Conservation (phyloP, 2,113 vertebrate genomes). For the Hymenochirus boettgeri region DNA sequence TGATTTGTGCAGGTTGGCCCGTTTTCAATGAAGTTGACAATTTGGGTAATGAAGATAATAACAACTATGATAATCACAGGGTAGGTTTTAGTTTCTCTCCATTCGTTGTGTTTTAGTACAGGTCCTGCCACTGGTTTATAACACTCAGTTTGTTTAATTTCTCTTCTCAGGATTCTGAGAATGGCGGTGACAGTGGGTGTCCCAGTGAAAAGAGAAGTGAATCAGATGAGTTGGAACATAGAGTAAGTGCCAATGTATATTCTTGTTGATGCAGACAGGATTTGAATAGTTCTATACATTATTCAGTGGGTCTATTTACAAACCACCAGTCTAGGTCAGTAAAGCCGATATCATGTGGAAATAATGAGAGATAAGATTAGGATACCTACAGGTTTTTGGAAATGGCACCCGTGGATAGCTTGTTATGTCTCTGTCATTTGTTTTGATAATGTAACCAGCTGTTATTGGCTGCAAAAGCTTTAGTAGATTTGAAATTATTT, state of each 20-base stretch:
- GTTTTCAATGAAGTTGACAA: slow-evolving; percentile 74
- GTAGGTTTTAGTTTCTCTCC: slow-evolving; percentile 58
- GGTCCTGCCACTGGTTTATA: not conserved
- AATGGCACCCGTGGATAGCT: too few species aligned
- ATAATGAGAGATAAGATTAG: too few species aligned
- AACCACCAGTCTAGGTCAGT: too few species aligned
- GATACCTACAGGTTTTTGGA: too few species aligned
- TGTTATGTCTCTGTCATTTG: too few species aligned
- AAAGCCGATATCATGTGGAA: too few species aligned
- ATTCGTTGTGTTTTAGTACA: not conserved
- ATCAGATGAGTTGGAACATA: slow-evolving; percentile 75
- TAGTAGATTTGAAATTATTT: too few species aligned
- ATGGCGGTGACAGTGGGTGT: slow-evolving; percentile 90
- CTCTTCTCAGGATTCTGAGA: slow-evolving; percentile 76
- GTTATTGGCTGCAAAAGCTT: too few species aligned
- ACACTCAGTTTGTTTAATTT: not conserved
- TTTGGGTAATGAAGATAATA: slow-evolving; percentile 57
- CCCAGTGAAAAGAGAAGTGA: slow-evolving; percentile 91
- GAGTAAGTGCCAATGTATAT: slow-evolving; percentile 65
- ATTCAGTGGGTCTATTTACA: not conserved
- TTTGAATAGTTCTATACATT: not conserved
- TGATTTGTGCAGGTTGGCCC: slow-evolving; percentile 63
- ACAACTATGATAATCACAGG: slow-evolving; percentile 69
- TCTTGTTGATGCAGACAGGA: not conserved
- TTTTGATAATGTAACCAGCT: too few species aligned